Percentiles rank a stretch among this genome's conserved stretches.
Conservation (phyloP, 35 echinoderm and acorn worm species). For the Patiria miniata region DNA sequence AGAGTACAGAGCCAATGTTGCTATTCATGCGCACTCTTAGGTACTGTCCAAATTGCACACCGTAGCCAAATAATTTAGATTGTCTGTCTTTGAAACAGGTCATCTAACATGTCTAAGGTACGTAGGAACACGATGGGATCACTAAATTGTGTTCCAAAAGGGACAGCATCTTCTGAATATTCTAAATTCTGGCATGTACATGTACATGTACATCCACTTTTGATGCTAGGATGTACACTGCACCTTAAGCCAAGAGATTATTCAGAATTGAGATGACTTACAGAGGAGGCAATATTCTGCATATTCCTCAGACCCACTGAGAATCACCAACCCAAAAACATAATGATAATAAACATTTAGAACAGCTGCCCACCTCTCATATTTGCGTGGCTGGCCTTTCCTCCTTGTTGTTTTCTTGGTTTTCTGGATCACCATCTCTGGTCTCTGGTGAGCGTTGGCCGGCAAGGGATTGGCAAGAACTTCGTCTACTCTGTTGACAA, state of each 20-base stretch:
- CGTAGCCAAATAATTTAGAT: no score
- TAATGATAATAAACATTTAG: no score
- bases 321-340: background rate
- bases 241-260: no score
- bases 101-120: no score
- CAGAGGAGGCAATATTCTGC: no score
- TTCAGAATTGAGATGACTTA: no score
- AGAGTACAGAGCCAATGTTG: background rate
- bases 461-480: background rate
- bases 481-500: background rate
- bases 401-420: background rate
- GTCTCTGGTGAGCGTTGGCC: background rate
- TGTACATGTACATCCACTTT: no score
- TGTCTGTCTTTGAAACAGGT: no score
- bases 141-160: background rate
- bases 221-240: no score
- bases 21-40: background rate
- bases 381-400: conserved; percentile 13
- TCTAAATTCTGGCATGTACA: background rate
- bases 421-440: background rate
- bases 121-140: background rate
- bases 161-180: background rate
- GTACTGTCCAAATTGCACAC: background rate
- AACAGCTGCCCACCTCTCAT: background rate
- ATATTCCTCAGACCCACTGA: no score